Base-by-base conservation (phyloP, 2,888 invertebrate species). In the Sarcophaga variegata region DNA sequence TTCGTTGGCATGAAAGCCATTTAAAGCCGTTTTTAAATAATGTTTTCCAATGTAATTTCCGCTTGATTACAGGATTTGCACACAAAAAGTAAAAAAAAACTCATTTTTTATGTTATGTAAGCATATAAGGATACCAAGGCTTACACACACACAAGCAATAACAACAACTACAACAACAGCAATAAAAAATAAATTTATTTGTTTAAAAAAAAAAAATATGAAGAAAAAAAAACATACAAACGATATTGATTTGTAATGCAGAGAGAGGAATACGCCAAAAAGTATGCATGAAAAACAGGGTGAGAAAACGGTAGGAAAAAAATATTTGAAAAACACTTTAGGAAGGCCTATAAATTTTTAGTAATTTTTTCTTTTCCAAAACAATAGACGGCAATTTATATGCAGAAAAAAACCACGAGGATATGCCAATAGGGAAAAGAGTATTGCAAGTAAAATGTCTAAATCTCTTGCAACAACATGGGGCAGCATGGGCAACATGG, bases 1-100 rank as follows among this genome's bases (percentile, higher is more conserved):
- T 63, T 80, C 27, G 69, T 63, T n/a, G 69, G 63, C 54, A 85
- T 59, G 37, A 81, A 77, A 84, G 54, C 63, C 59, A 72, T 77
- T 72, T 77, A 77, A 77, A 66, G 60, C 72, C 78, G 22, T 74
- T 81, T 85, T 62, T 45, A 63, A 78, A 71, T 75, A 63, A 81
- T 85, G 74, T 76, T 85, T 81, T 81, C 47, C 69, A 77, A 78
- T 85, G 74, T 75, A 85, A 85, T 81, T 81, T 78, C 85, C 77
- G 78, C 74, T 77, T 72, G 78, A 81, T 81, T 81, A 81, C 25
- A 22, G 69, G 78, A 78, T 78, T 85, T 81, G 74, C 37, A 37
- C 37, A 37, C 37, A 37, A 2, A 37, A 37, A 37, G 8, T 2
- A 37, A 37, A 37, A 37, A 37, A 37, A 37, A 37, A 8, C 20